These are phyloP conservation scores for Clarias pachynema DNA, from an alignment of 2,797 vertebrate genomes.

Conservation along the genomic window DNA sequence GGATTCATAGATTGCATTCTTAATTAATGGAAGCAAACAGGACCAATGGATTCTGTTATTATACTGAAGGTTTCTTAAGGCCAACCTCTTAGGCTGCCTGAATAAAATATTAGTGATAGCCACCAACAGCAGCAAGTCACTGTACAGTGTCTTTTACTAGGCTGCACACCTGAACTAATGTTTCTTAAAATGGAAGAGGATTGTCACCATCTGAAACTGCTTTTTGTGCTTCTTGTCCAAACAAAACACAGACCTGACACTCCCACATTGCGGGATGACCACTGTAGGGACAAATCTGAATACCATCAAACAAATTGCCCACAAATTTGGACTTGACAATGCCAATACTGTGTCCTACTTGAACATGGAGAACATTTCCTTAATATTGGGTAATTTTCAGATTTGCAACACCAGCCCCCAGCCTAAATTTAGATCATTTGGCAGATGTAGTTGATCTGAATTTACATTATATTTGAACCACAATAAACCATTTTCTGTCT, in stretches of 20 bases:
- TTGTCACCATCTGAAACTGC: not conserved
- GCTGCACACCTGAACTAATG: not conserved
- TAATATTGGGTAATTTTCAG: not conserved
- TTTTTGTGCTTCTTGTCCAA: not conserved
- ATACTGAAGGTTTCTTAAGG: not conserved
- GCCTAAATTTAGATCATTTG: not conserved
- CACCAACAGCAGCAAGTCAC: not conserved
- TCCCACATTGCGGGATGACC: not conserved
- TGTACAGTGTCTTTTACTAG: not conserved
- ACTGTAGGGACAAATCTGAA: not conserved
- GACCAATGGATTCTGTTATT: not conserved
- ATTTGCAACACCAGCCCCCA: not conserved
- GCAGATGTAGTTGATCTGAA: not conserved
- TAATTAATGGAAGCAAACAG: not conserved
- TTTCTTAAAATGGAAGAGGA: slow-evolving; percentile 1
- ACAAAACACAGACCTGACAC: not conserved
- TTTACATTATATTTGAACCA: not conserved
- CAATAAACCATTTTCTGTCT: slow-evolving; percentile 3
- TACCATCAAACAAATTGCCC: not conserved
- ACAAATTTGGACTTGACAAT: not conserved
- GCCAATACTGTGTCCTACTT: not conserved
- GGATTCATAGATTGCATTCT: not conserved
- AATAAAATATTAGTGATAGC: not conserved
- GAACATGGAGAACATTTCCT: not conserved
- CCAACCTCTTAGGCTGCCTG: not conserved